Evolutionary conservation across 2,888 invertebrate genomes (phyloP).

Genomic region (Drosophila pseudotakahashii): DNA sequence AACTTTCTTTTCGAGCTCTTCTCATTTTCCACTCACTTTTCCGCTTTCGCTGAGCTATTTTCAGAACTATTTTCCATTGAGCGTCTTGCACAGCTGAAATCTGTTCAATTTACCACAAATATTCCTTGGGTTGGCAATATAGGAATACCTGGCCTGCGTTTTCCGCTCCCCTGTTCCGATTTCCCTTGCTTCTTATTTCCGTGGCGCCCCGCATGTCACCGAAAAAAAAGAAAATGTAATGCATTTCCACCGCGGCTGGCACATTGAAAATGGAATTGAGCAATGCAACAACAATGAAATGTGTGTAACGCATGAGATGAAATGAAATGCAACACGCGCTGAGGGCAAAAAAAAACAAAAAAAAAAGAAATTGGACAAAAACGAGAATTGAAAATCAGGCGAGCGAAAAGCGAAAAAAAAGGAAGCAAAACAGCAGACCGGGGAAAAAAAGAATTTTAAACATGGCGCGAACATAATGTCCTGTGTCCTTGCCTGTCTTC

Average conservation of each 20-base stretch:
- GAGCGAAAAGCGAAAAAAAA: constrained; percentile 52
- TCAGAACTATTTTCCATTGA: constrained; percentile 32
- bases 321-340: constrained; percentile 72
- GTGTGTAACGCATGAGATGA: constrained; percentile 77
- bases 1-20: background rate
- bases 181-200: constrained; percentile 8
- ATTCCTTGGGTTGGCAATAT: constrained; percentile 22
- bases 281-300: constrained; percentile 43
- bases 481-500: constrained; percentile 75
- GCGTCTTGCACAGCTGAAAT: constrained; percentile 30
- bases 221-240: constrained; percentile 59
- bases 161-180: background rate
- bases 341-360: constrained; percentile 44
- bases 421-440: constrained; percentile 43
- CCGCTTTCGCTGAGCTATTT: constrained; percentile 17
- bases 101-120: constrained; percentile 43
- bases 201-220: constrained; percentile 75
- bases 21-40: constrained; percentile 22
- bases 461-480: constrained; percentile 84
- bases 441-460: constrained; percentile 68
- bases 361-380: constrained; percentile 36
- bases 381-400: constrained; percentile 53
- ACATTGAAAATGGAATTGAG: constrained; percentile 49
- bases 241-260: constrained; percentile 66
- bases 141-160: constrained; percentile 37